A percentile compares a stretch with the other conserved stretches of the same genome.
These are phyloP conservation scores for Serinus canaria DNA, from an alignment of 2,113 vertebrate species.

Conservation along the genomic window DNA sequence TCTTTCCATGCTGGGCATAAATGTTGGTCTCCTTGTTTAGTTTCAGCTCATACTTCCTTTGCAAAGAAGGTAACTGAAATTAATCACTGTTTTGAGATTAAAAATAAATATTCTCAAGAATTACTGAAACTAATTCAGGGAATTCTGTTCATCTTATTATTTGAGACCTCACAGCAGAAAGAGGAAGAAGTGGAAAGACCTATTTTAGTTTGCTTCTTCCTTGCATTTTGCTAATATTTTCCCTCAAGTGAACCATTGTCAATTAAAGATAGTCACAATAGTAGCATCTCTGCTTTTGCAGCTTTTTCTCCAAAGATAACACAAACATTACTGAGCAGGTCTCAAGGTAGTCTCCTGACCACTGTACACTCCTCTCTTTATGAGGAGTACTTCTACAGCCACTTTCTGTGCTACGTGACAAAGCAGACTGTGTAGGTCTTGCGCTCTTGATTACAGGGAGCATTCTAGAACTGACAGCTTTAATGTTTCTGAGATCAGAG, in stretches of 20 bases:
- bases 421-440: not conserved
- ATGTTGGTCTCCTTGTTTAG: not conserved
- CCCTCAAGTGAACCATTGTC: not conserved
- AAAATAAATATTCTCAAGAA: not conserved
- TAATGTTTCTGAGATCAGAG: not conserved
- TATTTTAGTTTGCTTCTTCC: not conserved
- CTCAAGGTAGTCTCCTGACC: not conserved
- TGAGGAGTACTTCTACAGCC: not conserved
- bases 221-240: not conserved
- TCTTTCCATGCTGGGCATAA: not conserved
- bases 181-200: not conserved
- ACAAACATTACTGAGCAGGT: not conserved
- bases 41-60: not conserved
- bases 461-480: not conserved
- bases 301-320: not conserved
- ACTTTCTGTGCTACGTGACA: not conserved
- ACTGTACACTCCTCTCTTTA: not conserved
- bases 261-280: not conserved
- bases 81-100: not conserved
- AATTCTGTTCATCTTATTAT: not conserved
- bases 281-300: not conserved
- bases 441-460: not conserved
- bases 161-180: not conserved
- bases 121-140: not conserved
- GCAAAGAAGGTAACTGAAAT: not conserved